Evolutionary conservation across 2,113 vertebrate species (phyloP), one percentile per base, ranked within the genome.

Genomic region (Colossoma macropomum): DNA sequence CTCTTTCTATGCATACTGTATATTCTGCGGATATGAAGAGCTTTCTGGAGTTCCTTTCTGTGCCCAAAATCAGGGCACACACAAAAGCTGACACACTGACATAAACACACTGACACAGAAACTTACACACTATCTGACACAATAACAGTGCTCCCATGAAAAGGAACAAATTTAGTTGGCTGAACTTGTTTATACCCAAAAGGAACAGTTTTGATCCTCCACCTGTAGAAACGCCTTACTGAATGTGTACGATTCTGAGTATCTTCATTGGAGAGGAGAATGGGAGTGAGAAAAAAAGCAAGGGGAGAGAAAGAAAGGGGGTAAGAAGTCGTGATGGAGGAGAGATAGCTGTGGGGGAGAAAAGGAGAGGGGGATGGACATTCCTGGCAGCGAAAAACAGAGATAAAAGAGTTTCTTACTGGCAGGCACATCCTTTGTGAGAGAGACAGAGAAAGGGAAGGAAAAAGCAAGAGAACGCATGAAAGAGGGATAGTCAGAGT

Each of bases 391-490:
- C 89, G 54, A 68, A 77, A 81, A 86, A 72, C 89, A 90, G 89
- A 91, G 90, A 91, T 90, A 89, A 90, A 92, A 92, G 86, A 86
- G 56, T 80, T 66, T 84, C 89, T 95, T 95, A 95, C 94, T 93
- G 94, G 94, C 93, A 95, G 82, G 80, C 80, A 70, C 90, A 88
- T 94, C 91, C 90, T 93, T 92, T 91, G 88, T 95, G 94, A 95
- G 92, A 88, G 85, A 95, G 93, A 95, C 56, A 93, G 92, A 89
- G 87, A 94, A 83, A 93, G 89, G 93, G 90, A 94, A 91, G 89
- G 75, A 90, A 89, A 92, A 86, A 94, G 89, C 87, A 76, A 92
- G 83, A 89, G 41, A 54, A 71, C 60, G 92, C 89, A 92, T 95
- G 88, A 94, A 93, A 94, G 92, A 90, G 84, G 92, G 91, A 92